Base-by-base conservation (phyloP, 2,113 vertebrate species). In the Larimichthys polyactis region DNA sequence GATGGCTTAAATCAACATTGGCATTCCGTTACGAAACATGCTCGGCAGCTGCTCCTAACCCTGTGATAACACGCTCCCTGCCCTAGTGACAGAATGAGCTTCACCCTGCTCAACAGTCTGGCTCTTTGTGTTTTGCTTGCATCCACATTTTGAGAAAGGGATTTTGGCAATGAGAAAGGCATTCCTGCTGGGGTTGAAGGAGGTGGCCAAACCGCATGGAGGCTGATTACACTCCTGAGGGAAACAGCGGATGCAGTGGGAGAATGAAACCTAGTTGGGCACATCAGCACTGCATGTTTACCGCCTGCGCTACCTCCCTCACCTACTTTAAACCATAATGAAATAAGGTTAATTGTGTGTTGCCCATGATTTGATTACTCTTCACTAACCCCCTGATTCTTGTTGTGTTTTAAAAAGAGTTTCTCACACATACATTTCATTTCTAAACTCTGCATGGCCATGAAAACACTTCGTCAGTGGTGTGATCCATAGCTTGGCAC, bases 151-250 rank as follows among this genome's bases (percentile, higher is more conserved):
- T 84, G 59, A 67, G n/a, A 85, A 77, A 82, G 49, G 44, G 79
- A 79, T 83, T 88, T 89, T 91, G 87, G 86, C 77, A 65, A 19
- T 12, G 69, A 17, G 20, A 24, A 58, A 78, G 55, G 58, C 78
- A 83, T 88, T 92, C 84, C 87, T 90, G 85, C 82, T 69, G 83
- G 74, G 70, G 79, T 76, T 75, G 72, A 84, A 79, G 71, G 79
- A 88, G 65, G 60, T 22, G 9, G 84, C 91, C 84, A 92, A 87
- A 90, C 93, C 86, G 0, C 84, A 85, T 15, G 24, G 73, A 89
- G 75, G 75, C 90, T 79, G 85, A 89, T 92, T 91, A 70, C 85
- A 81, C 82, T 90, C 82, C 85, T 81, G 64, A 84, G 59, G 83
- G 66, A 88, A 90, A 78, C 81, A 48, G 62, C 48, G 77, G 84